Base-by-base conservation (phyloP, 53 echinoderm and acorn worm genomes). In the Stichopus horrens region DNA sequence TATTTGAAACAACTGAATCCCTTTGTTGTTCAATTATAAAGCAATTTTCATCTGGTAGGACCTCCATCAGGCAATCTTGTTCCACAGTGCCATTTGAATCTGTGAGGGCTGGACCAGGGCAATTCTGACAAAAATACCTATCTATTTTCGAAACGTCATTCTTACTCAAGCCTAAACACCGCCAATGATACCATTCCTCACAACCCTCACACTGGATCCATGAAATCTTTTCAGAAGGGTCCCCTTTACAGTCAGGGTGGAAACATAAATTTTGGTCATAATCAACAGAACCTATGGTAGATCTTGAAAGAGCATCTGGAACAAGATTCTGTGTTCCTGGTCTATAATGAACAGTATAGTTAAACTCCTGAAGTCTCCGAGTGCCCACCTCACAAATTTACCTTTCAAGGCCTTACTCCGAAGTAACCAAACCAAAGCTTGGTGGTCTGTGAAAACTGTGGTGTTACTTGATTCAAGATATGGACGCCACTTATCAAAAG, bases 331-430 rank as follows among this genome's bases (percentile, higher is more conserved):
- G 67, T 13, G 67, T 67, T 0, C 73, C 73, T 51, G 68, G 86
- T 86, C 86, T 86, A 74, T 91, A 91, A 0, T 57, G 55, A 75
- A 82, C 53, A 89, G 92, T 54, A 89, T 53, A 53, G 1, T 37
- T 2, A 37, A 37, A 37, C 37, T 37, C 37, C 37, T 37, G 37
- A 1, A 37, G 2, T 37, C 83, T 53, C 66, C 55, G 19, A 92
- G 65, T 23, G 90, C 86, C 93, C 90, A 93, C 18, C 90, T 60
- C 8, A 88, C 77, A 4, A 93, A 66, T 68, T 76, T 88, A 16
- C 93, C 90, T 19, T 83, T 88, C 0, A 83, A 77, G 5, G 8
- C 76, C 54, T 68, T 74, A 23, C 89, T 75, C 14, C 55, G 23
- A 6, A 91, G 84, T 5, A 88, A 51, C 89, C 89, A 92, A 19